Base-by-base conservation (phyloP, 2,888 invertebrate species). In the Lamellibrachia satsuma region DNA sequence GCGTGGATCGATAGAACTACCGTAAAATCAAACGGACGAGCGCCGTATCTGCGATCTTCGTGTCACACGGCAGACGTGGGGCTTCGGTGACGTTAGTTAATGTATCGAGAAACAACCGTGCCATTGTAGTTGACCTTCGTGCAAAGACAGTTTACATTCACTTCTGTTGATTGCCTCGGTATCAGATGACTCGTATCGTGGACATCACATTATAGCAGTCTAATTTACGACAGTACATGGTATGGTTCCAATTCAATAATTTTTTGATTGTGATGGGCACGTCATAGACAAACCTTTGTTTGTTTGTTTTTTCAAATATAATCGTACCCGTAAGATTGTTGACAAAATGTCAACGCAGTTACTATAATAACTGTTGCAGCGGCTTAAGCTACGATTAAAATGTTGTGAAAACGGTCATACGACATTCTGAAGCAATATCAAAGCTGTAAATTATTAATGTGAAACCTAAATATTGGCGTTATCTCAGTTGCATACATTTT, bases 1-100 rank as follows among this genome's bases (percentile, higher is more conserved):
- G 75, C 75, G 75, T 75, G n/a, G 75, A 75, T 75, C 75, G 75
- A 75, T 75, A 75, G 22, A 75, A 15, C 75, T n/a, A 75, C 75
- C 75, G 75, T 75, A 75, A 75, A 75, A 75, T 11, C 75, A 75
- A 75, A 75, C 75, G 75, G 75, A 2, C 75, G 75, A n/a, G 22
- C 22, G 75, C 6, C 75, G 22, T 75, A 75, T 75, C 75, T 75
- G 75, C 75, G 22, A 75, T 75, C 75, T 75, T 60, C n/a, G 15
- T 75, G 75, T 75, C 75, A 75, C 75, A 15, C 75, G n/a, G 15
- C 75, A 75, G 75, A 75, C 75, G 75, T n/a, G 75, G n/a, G 11
- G 75, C 75, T 22, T 75, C 75, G 75, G 22, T 22, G 75, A 15
- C 4, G 75, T 75, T 75, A 75, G 75, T 75, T 75, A 75, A 75